A percentile compares a stretch with the other conserved stretches of the same genome.
These are phyloP conservation scores for Dipodomys merriami DNA, from an alignment of 2,113 vertebrate genomes.

Conservation along the genomic window DNA sequence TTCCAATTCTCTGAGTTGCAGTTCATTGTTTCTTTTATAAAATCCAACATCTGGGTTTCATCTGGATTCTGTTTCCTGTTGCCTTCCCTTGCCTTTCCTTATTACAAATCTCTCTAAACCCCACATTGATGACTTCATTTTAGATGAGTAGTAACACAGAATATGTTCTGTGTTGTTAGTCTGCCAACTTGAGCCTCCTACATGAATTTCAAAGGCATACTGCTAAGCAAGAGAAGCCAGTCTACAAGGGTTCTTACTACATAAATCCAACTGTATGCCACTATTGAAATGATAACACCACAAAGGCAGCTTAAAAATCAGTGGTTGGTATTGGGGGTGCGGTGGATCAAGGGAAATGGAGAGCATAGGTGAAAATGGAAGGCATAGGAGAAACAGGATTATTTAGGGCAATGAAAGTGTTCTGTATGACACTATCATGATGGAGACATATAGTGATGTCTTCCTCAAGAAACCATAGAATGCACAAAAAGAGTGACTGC, in stretches of 20 bases:
- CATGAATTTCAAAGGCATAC: not conserved
- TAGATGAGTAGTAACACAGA: too few species aligned
- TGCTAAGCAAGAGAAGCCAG: not conserved
- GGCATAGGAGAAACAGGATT: not conserved
- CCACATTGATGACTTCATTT: too few species aligned
- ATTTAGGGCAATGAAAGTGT: not conserved
- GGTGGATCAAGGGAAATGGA: too few species aligned
- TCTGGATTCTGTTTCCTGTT: too few species aligned
- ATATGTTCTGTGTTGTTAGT: too few species aligned
- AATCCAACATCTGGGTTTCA: too few species aligned
- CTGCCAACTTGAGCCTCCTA: too few species aligned
- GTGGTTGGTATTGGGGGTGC: not conserved
- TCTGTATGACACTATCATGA: not conserved
- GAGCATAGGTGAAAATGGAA: not conserved
- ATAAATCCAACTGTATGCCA: not conserved
- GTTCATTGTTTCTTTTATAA: too few species aligned
- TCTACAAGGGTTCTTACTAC: not conserved
- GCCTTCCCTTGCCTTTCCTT: too few species aligned
- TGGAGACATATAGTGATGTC: not conserved
- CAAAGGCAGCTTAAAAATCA: not conserved
- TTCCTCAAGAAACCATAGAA: not conserved
- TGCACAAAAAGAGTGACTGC: not conserved
- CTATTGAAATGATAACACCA: not conserved
- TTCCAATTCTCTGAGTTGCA: too few species aligned
- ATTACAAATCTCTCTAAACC: too few species aligned